Base-by-base conservation (phyloP, 2,888 invertebrate genomes). In the Cloeon dipterum region DNA sequence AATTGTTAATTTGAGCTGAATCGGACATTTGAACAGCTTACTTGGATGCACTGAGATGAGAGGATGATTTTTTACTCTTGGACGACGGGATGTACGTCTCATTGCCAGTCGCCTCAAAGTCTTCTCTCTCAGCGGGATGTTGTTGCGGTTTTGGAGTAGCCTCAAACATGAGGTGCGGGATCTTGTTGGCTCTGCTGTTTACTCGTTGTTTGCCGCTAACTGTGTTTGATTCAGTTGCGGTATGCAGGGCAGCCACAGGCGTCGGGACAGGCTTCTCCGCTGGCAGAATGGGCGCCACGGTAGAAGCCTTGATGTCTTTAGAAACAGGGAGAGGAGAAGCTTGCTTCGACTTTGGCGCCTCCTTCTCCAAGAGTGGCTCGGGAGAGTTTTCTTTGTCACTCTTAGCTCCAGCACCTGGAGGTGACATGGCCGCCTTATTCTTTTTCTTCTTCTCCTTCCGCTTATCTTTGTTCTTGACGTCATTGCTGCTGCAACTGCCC, bases 401-500 rank as follows among this genome's bases (percentile, higher is more conserved):
- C 18, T 38, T 38, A 14, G 20, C 20, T 19, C 19, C 38, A 14
- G 20, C 20, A 19, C 19, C 38, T 2, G 34, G 19, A 11, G 38
- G 21, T 7, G n/a, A n/a, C 23, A 25, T 25, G 7, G 26, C 19
- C 11, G 34, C 17, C 23, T 42, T 42, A 48, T 76, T 77, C 49
- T 71, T 69, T 44, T 70, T 72, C 47, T 70, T 74, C 44, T 71
- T 60, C 47, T 66, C 69, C 37, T 70, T 70, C 40, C 68, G 70
- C 25, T 72, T 68, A 35, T 47, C 44, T 23, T 45, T 46, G 32
- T 46, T 47, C 52, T 81, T 82, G 39, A 77, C 75, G 50, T 85
- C 83, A 42, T 76, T 79, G 46, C 81, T 81, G 34, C 79, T 79
- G 55, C 82, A 85, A 40, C 83, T 83, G 34, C 83, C 85, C 62